Evolutionary conservation across 2,113 vertebrate species (phyloP).

Genomic region (Macrotus californicus): DNA sequence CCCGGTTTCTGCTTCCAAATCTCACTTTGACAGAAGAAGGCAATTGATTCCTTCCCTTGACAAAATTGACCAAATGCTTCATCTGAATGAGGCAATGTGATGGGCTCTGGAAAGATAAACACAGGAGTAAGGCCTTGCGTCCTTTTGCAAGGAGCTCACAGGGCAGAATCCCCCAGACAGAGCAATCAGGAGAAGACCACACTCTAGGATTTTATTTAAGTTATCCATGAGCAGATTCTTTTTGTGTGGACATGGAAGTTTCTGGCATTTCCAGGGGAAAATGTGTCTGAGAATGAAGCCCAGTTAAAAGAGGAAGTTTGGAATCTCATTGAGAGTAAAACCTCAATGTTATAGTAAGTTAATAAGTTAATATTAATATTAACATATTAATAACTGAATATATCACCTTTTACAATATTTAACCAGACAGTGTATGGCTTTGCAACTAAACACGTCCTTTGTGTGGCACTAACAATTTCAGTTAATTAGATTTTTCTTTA

Average conservation of each 20-base stretch:
- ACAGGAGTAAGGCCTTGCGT: not conserved
- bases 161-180: not conserved
- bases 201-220: not conserved
- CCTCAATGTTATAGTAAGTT: no score
- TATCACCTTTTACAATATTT: not conserved
- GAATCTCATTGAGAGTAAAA: not conserved
- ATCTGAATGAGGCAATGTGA: not conserved
- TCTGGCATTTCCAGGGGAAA: not conserved
- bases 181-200: not conserved
- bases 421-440: not conserved
- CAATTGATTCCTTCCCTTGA: not conserved
- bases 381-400: not conserved
- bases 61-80: not conserved
- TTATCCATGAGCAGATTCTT: not conserved
- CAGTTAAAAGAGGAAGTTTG: not conserved
- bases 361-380: not conserved
- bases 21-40: not conserved
- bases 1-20: not conserved
- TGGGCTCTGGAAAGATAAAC: not conserved
- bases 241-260: not conserved
- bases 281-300: not conserved
- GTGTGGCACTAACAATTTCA: not conserved
- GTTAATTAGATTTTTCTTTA: conserved; percentile 32
- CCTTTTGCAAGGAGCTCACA: not conserved
- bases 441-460: not conserved